Conservation (phyloP, 2,797 vertebrate genomes). For the Tinamus major region DNA sequence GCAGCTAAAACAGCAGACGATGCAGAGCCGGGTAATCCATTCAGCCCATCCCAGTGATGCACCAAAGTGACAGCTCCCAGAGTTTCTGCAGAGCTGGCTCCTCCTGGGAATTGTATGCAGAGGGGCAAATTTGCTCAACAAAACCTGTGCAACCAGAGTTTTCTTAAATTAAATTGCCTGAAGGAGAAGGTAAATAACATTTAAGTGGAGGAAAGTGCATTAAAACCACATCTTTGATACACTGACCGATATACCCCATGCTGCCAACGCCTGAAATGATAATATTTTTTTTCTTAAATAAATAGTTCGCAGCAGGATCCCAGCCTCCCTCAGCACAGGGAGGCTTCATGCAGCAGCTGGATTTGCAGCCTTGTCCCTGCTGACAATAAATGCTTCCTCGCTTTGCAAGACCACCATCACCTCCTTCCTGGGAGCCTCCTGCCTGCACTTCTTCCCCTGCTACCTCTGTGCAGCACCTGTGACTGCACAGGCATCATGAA, state of each 20-base stretch:
- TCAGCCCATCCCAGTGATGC: constrained; percentile 44
- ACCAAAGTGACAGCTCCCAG: constrained; percentile 69
- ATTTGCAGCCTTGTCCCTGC: constrained; percentile 37
- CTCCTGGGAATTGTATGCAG: constrained; percentile 60
- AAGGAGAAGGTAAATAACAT: constrained; percentile 75
- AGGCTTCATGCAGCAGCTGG: neutral
- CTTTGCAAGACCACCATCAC: neutral
- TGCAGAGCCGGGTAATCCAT: constrained; percentile 59
- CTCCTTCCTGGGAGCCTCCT: neutral
- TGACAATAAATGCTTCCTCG: neutral
- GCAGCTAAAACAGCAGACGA: constrained; percentile 63
- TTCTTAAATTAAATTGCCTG: constrained; percentile 78
- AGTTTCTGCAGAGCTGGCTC: constrained; percentile 68
- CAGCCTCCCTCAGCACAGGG: neutral
- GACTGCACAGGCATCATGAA: accelerated
- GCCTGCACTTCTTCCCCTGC: neutral
- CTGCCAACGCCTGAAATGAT: constrained; percentile 72
- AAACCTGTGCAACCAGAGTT: constrained; percentile 71
- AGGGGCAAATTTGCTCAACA: constrained; percentile 68
- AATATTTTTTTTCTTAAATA: constrained; percentile 79
- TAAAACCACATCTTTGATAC: constrained; percentile 76
- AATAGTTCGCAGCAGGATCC: constrained; percentile 60
- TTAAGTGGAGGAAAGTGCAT: constrained; percentile 71
- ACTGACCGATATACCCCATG: constrained; percentile 41
- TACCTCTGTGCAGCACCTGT: neutral